Percentiles rank a stretch among this genome's conserved stretches.
Conservation (phyloP, 2,797 vertebrate genomes). For the Odontamblyopus lacepedii region DNA sequence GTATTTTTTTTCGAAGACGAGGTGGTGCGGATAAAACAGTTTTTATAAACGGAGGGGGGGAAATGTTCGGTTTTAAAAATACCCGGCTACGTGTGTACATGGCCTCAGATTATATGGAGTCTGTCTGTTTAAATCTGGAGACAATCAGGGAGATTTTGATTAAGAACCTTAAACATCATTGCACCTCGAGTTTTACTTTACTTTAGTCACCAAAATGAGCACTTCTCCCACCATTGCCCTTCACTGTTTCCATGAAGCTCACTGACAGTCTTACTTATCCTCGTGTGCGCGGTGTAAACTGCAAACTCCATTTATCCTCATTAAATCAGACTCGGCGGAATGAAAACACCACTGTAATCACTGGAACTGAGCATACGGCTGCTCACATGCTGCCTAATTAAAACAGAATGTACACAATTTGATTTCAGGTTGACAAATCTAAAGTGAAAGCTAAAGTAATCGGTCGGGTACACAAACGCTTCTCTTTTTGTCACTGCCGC, state of each 20-base stretch:
- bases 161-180: too few relatives aligned
- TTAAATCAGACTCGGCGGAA: constrained; percentile 19
- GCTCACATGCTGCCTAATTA: not conserved
- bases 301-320: constrained; percentile 26
- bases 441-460: constrained; percentile 10
- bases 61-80: too few relatives aligned
- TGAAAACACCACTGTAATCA: constrained; percentile 16
- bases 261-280: constrained; percentile 1
- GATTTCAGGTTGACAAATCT: constrained; percentile 11
- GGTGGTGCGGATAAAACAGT: too few relatives aligned
- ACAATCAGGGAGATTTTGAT: too few relatives aligned
- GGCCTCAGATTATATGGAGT: too few relatives aligned
- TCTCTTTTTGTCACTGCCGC: not conserved
- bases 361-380: constrained; percentile 23
- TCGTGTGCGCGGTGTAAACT: constrained; percentile 6
- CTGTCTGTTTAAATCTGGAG: too few relatives aligned
- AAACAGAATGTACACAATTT: constrained; percentile 19
- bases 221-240: too few relatives aligned
- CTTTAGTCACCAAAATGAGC: too few relatives aligned
- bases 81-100: too few relatives aligned
- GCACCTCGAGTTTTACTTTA: too few relatives aligned
- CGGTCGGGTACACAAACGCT: constrained; percentile 4
- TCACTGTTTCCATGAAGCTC: not conserved
- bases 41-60: too few relatives aligned
- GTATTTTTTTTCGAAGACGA: too few relatives aligned